Conservation (phyloP, 2,113 vertebrate genomes). For the Mus pahari region DNA sequence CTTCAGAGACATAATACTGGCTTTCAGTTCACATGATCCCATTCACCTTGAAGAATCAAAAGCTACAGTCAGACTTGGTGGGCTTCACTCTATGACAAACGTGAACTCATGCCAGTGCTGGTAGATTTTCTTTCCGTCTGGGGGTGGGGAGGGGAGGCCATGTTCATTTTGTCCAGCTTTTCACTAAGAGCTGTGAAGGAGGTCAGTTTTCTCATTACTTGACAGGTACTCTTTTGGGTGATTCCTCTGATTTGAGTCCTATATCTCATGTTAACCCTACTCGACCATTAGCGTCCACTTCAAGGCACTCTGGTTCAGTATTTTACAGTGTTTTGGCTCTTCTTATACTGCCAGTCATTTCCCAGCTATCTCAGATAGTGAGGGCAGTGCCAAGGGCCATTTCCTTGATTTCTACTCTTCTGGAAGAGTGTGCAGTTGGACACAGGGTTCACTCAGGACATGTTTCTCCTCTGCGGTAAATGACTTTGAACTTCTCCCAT, state of each 20-base stretch:
- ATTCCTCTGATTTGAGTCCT: not conserved
- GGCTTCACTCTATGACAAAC: not conserved
- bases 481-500: not conserved
- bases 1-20: not conserved
- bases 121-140: not conserved
- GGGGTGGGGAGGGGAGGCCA: accelerated
- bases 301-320: not conserved
- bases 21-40: not conserved
- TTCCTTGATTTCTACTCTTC: not conserved
- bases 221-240: not conserved
- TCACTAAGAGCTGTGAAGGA: not conserved
- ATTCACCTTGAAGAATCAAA: not conserved
- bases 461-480: too few species aligned
- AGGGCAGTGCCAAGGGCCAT: not conserved
- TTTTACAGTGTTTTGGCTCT: constrained; percentile 29
- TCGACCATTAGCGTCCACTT: not conserved
- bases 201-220: not conserved
- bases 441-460: not conserved
- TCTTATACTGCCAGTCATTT: not conserved
- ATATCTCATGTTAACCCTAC: not conserved
- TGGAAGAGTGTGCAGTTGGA: not conserved
- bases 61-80: not conserved
- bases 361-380: not conserved
- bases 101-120: not conserved
- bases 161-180: not conserved